Evolutionary conservation across 2,888 invertebrate genomes (phyloP), one percentile per base, ranked within the genome.

Genomic region (Ophion costatus): DNA sequence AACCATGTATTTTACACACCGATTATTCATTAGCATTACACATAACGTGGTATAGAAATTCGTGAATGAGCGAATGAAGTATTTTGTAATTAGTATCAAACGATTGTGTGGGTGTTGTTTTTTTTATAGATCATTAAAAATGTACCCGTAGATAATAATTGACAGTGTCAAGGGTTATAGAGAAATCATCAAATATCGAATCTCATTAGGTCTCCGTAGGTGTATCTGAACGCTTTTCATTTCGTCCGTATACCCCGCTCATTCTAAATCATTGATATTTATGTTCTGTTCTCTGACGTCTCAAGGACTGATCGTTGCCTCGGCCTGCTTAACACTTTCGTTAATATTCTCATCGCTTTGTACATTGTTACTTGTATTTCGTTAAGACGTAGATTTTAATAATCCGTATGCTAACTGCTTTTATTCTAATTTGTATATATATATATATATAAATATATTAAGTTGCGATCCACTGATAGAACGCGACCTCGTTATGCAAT

Each of bases 311-410:
- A 64, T 81, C 57, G 73, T 79, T 57, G 77, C 56, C 63, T 82
- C 64, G 76, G 79, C 71, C 75, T 57, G 75, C 71, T 71, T 80
- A 61, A 78, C 69, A 86, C 77, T 56, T 87, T 87, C 64, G 85
- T 88, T 78, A 87, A 83, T 88, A 85, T 88, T 84, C 76, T 57
- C 78, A 69, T 76, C 63, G 89, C 88, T 90, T 91, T 90, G 89
- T 90, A 90, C 88, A 91, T 90, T 89, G 83, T 90, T 90, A 86
- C 87, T 88, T 77, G 87, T 88, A 86, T 91, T 89, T 83, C 74
- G 86, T 87, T 88, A 88, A 88, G 88, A 70, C 84, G 78, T 87
- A 86, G 84, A 87, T 89, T 89, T 88, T 87, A 82, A 82, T 87
- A 57, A 87, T 84, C 88, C 87, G 90, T 89, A 83, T 84, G 87